Conservation (phyloP, 2,888 invertebrate genomes). For the Cartodere bifasciata region DNA sequence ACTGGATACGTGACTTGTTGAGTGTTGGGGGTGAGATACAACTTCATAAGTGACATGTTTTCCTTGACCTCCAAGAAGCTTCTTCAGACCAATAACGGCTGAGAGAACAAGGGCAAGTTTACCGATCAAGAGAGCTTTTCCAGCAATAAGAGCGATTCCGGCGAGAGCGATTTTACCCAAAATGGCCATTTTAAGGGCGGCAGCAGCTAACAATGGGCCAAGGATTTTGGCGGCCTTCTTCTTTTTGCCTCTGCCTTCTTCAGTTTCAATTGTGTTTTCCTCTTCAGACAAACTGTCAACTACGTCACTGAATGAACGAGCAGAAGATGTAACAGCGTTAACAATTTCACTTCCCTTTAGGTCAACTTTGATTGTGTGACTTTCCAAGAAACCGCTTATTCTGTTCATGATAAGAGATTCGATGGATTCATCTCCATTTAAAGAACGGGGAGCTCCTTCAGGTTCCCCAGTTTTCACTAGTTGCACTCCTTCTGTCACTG, state of each 20-base stretch:
- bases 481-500: constrained; percentile 70
- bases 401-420: constrained; percentile 53
- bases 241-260: constrained; percentile 67
- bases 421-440: constrained; percentile 50
- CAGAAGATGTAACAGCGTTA: constrained; percentile 65
- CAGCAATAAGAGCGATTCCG: constrained; percentile 73
- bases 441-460: constrained; percentile 65
- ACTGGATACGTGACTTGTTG: constrained; percentile 54
- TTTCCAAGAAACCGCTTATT: constrained; percentile 62
- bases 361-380: constrained; percentile 73
- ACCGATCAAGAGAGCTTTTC: constrained; percentile 73
- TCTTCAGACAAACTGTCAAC: constrained; percentile 51
- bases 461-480: constrained; percentile 62
- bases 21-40: constrained; percentile 72
- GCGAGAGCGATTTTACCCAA: constrained; percentile 66
- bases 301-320: constrained; percentile 65
- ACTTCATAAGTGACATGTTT: constrained; percentile 84
- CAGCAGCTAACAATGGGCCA: constrained; percentile 60
- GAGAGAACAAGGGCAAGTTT: constrained; percentile 75
- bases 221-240: constrained; percentile 69
- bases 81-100: constrained; percentile 73
- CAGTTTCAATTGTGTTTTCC: constrained; percentile 41
- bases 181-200: constrained; percentile 69
- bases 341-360: constrained; percentile 75
- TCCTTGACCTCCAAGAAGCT: constrained; percentile 54